These are phyloP conservation scores for Scortum barcoo DNA, from an alignment of 2,113 vertebrate species.

Conservation along the genomic window DNA sequence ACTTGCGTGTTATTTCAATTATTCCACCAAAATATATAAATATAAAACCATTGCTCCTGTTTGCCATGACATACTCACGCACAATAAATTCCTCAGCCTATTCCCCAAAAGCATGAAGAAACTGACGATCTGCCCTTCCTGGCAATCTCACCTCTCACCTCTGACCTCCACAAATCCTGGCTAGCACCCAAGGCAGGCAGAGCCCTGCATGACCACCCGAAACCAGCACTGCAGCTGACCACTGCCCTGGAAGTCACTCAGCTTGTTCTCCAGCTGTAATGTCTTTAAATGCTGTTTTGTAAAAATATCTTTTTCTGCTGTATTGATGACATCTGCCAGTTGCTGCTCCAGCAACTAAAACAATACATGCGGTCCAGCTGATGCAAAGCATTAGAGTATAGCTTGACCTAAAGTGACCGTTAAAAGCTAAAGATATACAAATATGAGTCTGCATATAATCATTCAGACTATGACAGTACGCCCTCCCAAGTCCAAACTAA, in stretches of 20 bases:
- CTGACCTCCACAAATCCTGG: constrained; percentile 82
- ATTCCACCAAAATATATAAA: constrained; percentile 10
- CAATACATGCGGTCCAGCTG: neutral
- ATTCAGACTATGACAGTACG: neutral
- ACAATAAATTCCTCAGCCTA: constrained; percentile 52
- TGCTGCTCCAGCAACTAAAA: constrained; percentile 22
- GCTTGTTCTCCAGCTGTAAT: constrained; percentile 6
- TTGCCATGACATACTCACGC: constrained; percentile 29
- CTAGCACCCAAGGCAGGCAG: constrained; percentile 57
- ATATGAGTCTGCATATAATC: neutral
- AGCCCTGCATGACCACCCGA: constrained; percentile 61
- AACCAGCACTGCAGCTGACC: constrained; percentile 49
- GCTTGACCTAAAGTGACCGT: neutral
- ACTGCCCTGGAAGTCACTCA: constrained; percentile 33
- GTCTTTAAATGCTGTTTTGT: constrained; percentile 29
- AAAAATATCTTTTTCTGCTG: neutral
- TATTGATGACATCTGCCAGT: constrained; percentile 16
- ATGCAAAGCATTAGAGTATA: neutral
- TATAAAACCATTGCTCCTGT: constrained; percentile 7
- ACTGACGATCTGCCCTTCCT: constrained; percentile 83
- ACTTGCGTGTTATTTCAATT: neutral
- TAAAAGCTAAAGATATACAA: neutral
- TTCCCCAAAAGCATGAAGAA: constrained; percentile 68
- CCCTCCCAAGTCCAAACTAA: neutral
- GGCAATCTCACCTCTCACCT: constrained; percentile 80